phyloP scores from a whole-genome alignment of 2,888 invertebrate genomes.

The Stenoptilia bipunctidactyla region DNA sequence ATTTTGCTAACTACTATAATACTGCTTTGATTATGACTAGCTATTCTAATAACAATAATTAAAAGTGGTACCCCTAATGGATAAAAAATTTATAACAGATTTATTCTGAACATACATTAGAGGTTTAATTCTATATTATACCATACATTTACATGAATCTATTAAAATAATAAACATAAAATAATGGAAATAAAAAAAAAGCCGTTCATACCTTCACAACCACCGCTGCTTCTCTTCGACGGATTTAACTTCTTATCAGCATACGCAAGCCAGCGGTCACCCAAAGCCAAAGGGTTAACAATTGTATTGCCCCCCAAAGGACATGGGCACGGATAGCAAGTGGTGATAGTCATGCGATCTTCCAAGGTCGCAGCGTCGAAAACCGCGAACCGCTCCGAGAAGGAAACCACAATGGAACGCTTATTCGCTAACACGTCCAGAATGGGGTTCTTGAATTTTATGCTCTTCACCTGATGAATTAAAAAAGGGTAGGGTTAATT shows the following conservation, averaged over 20 bases:
- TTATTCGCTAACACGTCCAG: slow-evolving; percentile 91
- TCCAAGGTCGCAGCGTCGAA: slow-evolving; percentile 92
- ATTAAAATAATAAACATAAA: too few species aligned
- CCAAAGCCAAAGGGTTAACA: slow-evolving; percentile 87
- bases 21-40: too few species aligned
- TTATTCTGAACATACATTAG: too few species aligned
- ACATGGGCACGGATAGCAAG: slow-evolving; percentile 90
- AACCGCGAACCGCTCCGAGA: slow-evolving; percentile 90
- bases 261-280: slow-evolving; percentile 86
- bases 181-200: too few species aligned
- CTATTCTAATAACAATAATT: too few species aligned
- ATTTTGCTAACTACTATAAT: too few species aligned
- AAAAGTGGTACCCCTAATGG: too few species aligned
- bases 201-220: slow-evolving; percentile 76
- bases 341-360: slow-evolving; percentile 87
- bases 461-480: slow-evolving; percentile 87
- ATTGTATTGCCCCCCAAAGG: slow-evolving; percentile 63
- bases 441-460: slow-evolving; percentile 92
- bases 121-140: too few species aligned
- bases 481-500: too few species aligned
- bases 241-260: slow-evolving; percentile 89
- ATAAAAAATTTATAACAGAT: too few species aligned
- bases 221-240: slow-evolving; percentile 84
- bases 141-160: too few species aligned
- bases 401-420: slow-evolving; percentile 88